A percentile compares a stretch with the other conserved stretches of the same genome.
Conservation (phyloP, 2,797 vertebrate species). For the Pantherophis vulpinus region DNA sequence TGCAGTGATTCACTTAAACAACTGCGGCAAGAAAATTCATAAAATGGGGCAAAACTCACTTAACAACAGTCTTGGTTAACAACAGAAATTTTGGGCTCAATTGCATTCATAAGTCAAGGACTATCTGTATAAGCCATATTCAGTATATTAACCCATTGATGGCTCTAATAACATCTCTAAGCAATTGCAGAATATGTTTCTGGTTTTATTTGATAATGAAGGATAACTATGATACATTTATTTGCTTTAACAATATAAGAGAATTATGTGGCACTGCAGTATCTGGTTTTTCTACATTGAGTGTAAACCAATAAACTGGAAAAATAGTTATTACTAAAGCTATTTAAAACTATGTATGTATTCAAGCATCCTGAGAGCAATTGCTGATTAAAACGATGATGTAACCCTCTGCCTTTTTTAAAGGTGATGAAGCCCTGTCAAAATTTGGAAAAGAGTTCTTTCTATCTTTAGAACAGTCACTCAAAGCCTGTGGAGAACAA, state of each 20-base stretch:
- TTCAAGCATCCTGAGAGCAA: slow-evolving; percentile 43
- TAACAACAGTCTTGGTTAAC: neutral
- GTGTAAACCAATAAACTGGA: neutral
- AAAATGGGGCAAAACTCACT: neutral
- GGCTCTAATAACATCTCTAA: neutral
- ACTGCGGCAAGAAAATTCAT: neutral
- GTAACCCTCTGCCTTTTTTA: neutral
- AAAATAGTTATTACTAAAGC: neutral
- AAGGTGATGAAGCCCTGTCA: slow-evolving; percentile 59
- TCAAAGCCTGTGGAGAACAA: slow-evolving; percentile 56
- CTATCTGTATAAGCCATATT: neutral
- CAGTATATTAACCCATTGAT: neutral
- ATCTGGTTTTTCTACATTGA: neutral
- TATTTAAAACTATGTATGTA: slow-evolving; percentile 3
- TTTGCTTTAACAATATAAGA: neutral
- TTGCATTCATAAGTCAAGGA: neutral
- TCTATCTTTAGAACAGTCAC: slow-evolving; percentile 48
- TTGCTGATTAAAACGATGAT: slow-evolving; percentile 33
- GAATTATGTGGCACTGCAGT: neutral
- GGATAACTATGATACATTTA: neutral
- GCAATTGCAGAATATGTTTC: neutral
- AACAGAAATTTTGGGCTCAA: neutral
- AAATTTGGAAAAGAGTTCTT: slow-evolving; percentile 61
- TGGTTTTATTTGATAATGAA: neutral
- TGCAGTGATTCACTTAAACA: neutral